These are phyloP conservation scores for Chaetodon auriga DNA, from an alignment of 2,113 vertebrate genomes.

Conservation along the genomic window DNA sequence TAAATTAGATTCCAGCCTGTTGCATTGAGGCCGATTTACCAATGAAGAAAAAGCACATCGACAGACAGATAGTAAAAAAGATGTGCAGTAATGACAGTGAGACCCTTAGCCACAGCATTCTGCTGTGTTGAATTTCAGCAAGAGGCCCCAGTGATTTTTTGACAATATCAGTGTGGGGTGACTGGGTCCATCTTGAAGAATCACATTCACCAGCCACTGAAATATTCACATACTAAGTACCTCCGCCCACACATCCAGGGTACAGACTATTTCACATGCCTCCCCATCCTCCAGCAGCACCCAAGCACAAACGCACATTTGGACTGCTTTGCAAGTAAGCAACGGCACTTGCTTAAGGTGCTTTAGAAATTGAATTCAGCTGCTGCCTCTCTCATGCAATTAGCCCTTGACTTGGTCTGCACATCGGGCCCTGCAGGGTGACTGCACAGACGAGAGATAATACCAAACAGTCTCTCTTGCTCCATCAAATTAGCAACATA, in stretches of 20 bases:
- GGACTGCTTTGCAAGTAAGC: slow-evolving; percentile 33
- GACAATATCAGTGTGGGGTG: slow-evolving; percentile 35
- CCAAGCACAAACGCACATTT: slow-evolving; percentile 33
- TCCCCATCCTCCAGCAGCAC: slow-evolving; percentile 28
- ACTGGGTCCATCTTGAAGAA: slow-evolving; percentile 54
- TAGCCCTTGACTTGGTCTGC: slow-evolving; percentile 46
- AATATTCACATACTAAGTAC: slow-evolving; percentile 30
- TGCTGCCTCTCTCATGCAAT: slow-evolving; percentile 29
- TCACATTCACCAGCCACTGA: slow-evolving; percentile 44
- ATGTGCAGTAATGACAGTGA: slow-evolving; percentile 22
- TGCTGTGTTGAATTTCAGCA: slow-evolving; percentile 36
- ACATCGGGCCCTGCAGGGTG: slow-evolving; percentile 14
- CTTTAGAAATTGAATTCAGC: slow-evolving; percentile 50
- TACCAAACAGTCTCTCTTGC: not conserved
- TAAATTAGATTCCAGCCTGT: slow-evolving; percentile 25
- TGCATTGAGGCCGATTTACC: not conserved
- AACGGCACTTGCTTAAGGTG: slow-evolving; percentile 32
- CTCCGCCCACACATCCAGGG: slow-evolving; percentile 43
- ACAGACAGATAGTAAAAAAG: not conserved
- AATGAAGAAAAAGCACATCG: not conserved
- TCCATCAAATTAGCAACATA: slow-evolving; percentile 35
- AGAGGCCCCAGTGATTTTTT: slow-evolving; percentile 12
- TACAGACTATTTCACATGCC: slow-evolving; percentile 30
- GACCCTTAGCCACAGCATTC: slow-evolving; percentile 14
- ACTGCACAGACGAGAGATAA: slow-evolving; percentile 10